Percentiles rank a stretch among this genome's conserved stretches.
Evolutionary conservation across 2,888 invertebrate genomes (phyloP).

Genomic region (Agapetus fuscipes): DNA sequence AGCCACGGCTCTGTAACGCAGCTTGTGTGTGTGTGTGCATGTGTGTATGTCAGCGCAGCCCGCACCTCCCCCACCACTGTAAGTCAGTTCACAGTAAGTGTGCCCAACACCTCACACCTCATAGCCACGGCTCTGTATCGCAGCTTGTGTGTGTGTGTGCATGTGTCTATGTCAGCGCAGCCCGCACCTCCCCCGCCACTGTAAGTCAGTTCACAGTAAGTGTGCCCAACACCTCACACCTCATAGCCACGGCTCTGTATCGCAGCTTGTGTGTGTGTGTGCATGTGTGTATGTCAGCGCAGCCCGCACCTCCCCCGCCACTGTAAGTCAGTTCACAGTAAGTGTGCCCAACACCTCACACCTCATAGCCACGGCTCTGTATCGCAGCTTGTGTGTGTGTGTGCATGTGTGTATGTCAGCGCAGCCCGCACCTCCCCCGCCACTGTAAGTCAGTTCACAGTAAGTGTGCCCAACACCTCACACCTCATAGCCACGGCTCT

Average conservation of each 20-base stretch:
- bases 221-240: not conserved
- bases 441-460: constrained; percentile 59
- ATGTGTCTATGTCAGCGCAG: constrained; percentile 28
- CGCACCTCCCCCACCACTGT: constrained; percentile 71
- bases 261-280: no score
- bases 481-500: no score
- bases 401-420: no score
- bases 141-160: constrained; percentile 4
- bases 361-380: no score
- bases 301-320: constrained; percentile 56
- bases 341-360: constrained; percentile 5
- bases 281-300: no score
- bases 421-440: constrained; percentile 51
- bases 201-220: constrained; percentile 47
- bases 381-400: no score
- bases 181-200: constrained; percentile 62
- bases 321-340: constrained; percentile 53
- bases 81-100: constrained; percentile 34
- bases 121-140: no score
- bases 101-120: not conserved
- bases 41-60: constrained; percentile 29
- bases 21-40: constrained; percentile 4
- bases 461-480: no score
- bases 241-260: no score
- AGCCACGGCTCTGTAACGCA: no score